phyloP scores from a whole-genome alignment of 2,113 vertebrate genomes.

The Conger conger region DNA sequence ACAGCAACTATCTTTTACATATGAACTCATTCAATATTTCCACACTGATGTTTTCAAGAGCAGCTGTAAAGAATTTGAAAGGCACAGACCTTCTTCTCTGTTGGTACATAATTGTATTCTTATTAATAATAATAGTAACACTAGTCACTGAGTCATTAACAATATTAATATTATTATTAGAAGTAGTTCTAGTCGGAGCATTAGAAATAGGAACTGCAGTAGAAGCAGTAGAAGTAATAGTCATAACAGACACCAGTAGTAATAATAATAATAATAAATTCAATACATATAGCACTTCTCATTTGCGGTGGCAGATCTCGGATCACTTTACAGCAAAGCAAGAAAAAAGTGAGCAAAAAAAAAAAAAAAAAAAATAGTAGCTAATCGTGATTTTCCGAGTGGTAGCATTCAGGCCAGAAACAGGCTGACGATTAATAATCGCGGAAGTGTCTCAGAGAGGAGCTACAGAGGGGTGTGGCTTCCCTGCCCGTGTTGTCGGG shows the following conservation, averaged over 20 bases:
- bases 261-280: no score
- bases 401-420: not conserved
- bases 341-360: no score
- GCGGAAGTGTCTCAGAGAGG: not conserved
- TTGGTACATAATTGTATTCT: constrained; percentile 57
- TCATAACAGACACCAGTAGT: no score
- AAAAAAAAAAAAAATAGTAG: no score
- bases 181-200: not conserved
- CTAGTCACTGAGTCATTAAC: not conserved
- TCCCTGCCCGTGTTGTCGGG: not conserved
- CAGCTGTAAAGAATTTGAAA: constrained; percentile 64
- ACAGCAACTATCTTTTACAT: constrained; percentile 58
- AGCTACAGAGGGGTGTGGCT: not conserved
- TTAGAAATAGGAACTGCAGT: not conserved
- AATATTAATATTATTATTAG: not conserved
- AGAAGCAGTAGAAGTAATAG: not conserved
- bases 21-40: constrained; percentile 61
- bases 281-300: no score
- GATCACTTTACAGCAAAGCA: no score
- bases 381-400: not conserved
- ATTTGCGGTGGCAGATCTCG: no score
- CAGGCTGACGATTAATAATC: not conserved
- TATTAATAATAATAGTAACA: constrained; percentile 23
- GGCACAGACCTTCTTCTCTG: constrained; percentile 57
- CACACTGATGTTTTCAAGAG: constrained; percentile 62